phyloP scores from a whole-genome alignment of 2,113 vertebrate genomes.

The Microcebus griseorufus region DNA sequence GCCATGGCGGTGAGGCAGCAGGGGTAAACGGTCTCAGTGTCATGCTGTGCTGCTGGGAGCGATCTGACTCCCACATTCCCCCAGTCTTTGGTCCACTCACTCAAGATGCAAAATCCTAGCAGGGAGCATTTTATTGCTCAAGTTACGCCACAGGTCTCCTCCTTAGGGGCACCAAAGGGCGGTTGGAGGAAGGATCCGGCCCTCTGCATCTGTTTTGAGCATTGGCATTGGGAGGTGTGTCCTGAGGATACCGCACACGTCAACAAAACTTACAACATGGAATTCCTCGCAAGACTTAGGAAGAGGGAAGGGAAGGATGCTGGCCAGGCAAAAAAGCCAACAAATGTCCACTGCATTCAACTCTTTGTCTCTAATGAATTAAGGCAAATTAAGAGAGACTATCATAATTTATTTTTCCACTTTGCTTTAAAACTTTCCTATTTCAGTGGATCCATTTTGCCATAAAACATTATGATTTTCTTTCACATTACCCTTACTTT shows the following conservation, averaged over 20 bases:
- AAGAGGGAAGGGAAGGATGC: background rate
- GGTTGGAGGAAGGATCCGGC: background rate
- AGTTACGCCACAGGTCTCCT: background rate
- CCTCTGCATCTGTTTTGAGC: background rate
- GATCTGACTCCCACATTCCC: background rate
- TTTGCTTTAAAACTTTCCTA: background rate
- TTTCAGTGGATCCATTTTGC: background rate
- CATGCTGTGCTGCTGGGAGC: background rate
- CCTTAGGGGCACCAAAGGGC: background rate
- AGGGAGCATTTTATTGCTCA: background rate
- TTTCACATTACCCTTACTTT: slow-evolving; percentile 40
- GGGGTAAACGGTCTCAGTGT: background rate
- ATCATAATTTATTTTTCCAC: background rate
- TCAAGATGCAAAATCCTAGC: background rate
- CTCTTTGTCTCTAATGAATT: background rate
- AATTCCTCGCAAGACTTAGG: background rate
- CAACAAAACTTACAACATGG: background rate
- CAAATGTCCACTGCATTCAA: background rate
- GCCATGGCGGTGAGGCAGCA: background rate
- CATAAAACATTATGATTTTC: slow-evolving; percentile 1
- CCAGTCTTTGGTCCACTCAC: background rate
- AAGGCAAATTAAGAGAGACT: background rate
- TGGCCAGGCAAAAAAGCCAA: background rate
- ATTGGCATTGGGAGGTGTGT: background rate
- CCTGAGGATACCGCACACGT: background rate